Base-by-base conservation (phyloP, 2,113 vertebrate genomes). In the Pyxicephalus adspersus region DNA sequence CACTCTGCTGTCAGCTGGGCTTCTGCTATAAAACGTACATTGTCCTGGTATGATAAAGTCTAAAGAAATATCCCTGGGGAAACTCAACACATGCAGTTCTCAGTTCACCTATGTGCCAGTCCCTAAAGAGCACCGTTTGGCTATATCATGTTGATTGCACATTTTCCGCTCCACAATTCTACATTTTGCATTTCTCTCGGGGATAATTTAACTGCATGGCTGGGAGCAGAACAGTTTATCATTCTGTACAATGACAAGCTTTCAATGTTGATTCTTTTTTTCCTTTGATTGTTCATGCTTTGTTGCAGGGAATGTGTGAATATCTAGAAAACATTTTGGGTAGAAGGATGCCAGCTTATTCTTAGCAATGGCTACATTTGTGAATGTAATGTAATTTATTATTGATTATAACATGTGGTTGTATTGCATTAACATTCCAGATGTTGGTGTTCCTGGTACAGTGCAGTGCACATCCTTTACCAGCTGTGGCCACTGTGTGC, bases 141-240 rank as follows among this genome's bases (percentile, higher is more conserved):
- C 8, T 29, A 22, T 52, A 18, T 5, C 45, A 45, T 19, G 50
- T 29, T 23, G 50, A n/a, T 55, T 20, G 13, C 25, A 19, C 68
- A 20, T 55, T 29, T 31, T 29, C 68, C 68, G 16, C 31, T 25
- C 16, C 7, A 16, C 34, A 60, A 75, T 60, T 31, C 54, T 61
- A 60, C n/a, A 45, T 60, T 34, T 45, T 60, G 55, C 28, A 34
- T 73, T 57, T 28, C 70, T 73, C 70, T 45, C n/a, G 55, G 70
- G 72, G 55, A 29, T 17, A 20, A 23, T 74, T 34, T 74, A 31
- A 72, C 23, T 72, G 70, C 54, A 57, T 74, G 29, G 55, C 51
- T 58, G 25, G 68, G 29, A 71, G 68, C 68, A 28, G 28, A 22
- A 55, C 54, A 55, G 4, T 58, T 60, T 74, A 60, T 74, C 71